A percentile compares a stretch with the other conserved stretches of the same genome.
These are phyloP conservation scores for Brachyhypopomus occidentalis DNA, from an alignment of 2,113 vertebrate species.

Conservation along the genomic window DNA sequence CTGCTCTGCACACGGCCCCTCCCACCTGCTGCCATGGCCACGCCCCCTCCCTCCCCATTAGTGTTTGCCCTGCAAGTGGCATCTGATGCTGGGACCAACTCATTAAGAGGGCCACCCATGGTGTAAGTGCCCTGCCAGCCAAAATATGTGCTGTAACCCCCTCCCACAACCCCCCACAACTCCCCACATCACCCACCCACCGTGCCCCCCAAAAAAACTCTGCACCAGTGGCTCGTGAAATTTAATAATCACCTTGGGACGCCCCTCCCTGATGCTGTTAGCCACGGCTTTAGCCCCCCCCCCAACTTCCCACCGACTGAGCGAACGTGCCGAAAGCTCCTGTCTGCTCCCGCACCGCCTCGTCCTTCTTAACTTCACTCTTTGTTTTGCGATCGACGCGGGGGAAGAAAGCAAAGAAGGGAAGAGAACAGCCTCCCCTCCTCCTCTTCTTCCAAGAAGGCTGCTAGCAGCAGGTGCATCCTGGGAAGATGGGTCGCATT, in stretches of 20 bases:
- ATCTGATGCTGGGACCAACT: slow-evolving; percentile 45
- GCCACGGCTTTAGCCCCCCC: slow-evolving; percentile 23
- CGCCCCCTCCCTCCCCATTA: slow-evolving; percentile 31
- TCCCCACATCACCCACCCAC: not conserved
- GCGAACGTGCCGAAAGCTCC: not conserved
- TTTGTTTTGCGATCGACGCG: slow-evolving; percentile 29
- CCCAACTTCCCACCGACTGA: not conserved
- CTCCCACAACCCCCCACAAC: not conserved
- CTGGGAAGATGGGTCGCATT: not conserved
- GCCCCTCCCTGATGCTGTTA: slow-evolving; percentile 19
- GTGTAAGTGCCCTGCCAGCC: slow-evolving; percentile 24
- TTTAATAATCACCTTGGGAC: slow-evolving; percentile 52
- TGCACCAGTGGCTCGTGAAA: slow-evolving; percentile 53
- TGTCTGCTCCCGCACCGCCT: not conserved
- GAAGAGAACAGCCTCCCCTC: not conserved
- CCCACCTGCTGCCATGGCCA: too few relatives aligned
- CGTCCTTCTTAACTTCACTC: slow-evolving; percentile 23
- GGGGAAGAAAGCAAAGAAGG: not conserved
- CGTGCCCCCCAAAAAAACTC: slow-evolving; percentile 18
- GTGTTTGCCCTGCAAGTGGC: slow-evolving; percentile 38
- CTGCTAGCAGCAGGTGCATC: not conserved
- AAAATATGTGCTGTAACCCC: slow-evolving; percentile 28
- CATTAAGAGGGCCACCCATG: slow-evolving; percentile 37
- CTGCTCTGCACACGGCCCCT: too few relatives aligned
- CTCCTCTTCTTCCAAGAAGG: slow-evolving; percentile 2